phyloP scores from a whole-genome alignment of 2,113 vertebrate species.

The Sinocyclocheilus anshuiensis region DNA sequence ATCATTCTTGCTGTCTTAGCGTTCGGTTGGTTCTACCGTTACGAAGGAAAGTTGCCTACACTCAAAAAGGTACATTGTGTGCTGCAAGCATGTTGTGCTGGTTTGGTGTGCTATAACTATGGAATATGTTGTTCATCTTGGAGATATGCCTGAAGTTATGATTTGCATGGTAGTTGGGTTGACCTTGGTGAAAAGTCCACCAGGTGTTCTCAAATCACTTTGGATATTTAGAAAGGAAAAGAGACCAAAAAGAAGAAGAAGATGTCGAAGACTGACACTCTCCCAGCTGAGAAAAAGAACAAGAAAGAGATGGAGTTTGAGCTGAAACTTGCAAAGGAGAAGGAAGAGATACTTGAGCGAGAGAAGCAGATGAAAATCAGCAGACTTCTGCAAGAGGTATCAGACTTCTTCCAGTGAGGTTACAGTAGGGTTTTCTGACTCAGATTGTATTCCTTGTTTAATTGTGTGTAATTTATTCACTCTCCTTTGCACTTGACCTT shows the following conservation, averaged over 20 bases:
- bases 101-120: conserved; percentile 55
- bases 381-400: conserved; percentile 96
- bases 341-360: conserved; percentile 92
- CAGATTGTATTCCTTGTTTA: not conserved
- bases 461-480: not conserved
- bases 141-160: not conserved
- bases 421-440: conserved; percentile 10
- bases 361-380: conserved; percentile 99
- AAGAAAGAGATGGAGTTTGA: conserved; percentile 99
- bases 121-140: not conserved
- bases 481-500: not conserved
- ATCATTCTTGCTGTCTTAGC: conserved; percentile 73
- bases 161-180: not conserved
- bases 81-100: conserved; percentile 49
- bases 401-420: not conserved
- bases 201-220: conserved; percentile 35
- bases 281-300: conserved; percentile 88
- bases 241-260: conserved; percentile 87
- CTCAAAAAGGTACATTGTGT: conserved; percentile 86
- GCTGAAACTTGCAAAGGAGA: conserved; percentile 93
- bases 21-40: conserved; percentile 98
- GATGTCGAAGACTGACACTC: conserved; percentile 83
- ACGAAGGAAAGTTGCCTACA: conserved; percentile 95
- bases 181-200: not conserved
- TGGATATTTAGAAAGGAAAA: conserved; percentile 85